Evolutionary conservation across 2,797 vertebrate genomes (phyloP), one percentile per base, ranked within the genome.

Genomic region (Huso huso): DNA sequence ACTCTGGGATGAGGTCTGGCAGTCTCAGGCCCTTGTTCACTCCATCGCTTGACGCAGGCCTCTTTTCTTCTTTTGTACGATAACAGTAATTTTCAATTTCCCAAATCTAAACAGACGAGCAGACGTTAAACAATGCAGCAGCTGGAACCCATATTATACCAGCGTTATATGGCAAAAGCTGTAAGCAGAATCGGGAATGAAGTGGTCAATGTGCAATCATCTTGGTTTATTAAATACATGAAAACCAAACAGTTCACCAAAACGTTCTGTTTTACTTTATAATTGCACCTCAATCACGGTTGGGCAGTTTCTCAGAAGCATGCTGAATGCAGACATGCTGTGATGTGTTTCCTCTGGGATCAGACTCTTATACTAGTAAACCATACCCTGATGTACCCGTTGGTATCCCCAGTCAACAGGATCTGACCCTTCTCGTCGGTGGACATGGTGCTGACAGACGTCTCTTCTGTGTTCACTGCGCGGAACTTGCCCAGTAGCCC

Each of bases 41-140:
- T 68, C 12, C 18, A 49, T 57, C n/a, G 7, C 4, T 10, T 1
- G 10, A n/a, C 49, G 10, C 11, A 6, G 6, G 8, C 6, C 6
- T 15, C 49, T 55, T 13, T 6, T 71, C 66, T 0, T 12, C 63
- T 48, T 51, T 12, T 57, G 50, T 63, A 64, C 61, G 50, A 60
- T 3, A 11, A 64, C 85, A 83, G 62, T 84, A 87, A 59, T 76
- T 61, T 65, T 75, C 73, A 64, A 84, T 84, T 73, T 86, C 77
- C 83, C 83, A 86, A 64, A 85, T 74, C 83, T 86, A 76, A 37
- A 37, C 23, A 37, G 67, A 58, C 58, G 61, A 37, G 66, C 55
- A 70, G 11, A 8, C 0, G 1, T 51, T 7, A 61, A 13, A 10
- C 23, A 53, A 53, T 8, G 51, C 8, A 53, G 51, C 51, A 53